These are phyloP conservation scores for Drosophila ananassae DNA, from an alignment of 1,140 invertebrate genomes.

Conservation along the genomic window DNA sequence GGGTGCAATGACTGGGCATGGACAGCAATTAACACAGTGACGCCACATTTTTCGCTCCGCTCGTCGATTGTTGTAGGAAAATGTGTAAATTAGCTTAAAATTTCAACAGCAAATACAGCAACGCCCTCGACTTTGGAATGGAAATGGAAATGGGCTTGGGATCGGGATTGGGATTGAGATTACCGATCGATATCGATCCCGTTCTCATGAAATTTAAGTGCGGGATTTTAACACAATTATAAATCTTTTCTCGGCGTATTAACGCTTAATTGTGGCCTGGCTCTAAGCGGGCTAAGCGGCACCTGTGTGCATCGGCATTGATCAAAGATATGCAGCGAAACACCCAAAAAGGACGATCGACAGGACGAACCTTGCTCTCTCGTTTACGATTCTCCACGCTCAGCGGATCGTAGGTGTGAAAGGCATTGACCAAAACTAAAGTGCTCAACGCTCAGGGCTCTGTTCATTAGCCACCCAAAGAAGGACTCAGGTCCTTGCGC, in stretches of 20 bases:
- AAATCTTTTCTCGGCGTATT: conserved; percentile 71
- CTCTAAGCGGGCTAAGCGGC: conserved; percentile 36
- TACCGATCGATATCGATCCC: conserved; percentile 45
- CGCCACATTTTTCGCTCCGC: conserved; percentile 61
- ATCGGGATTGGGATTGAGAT: conserved; percentile 8
- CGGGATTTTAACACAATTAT: conserved; percentile 78
- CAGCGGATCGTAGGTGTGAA: conserved; percentile 67
- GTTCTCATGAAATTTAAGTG: conserved; percentile 68
- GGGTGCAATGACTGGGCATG: conserved; percentile 59
- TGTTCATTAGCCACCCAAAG: conserved; percentile 77
- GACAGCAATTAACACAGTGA: conserved; percentile 72
- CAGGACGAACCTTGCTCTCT: conserved; percentile 26
- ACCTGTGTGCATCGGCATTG: conserved; percentile 66
- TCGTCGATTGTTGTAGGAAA: conserved; percentile 47
- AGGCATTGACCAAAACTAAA: conserved; percentile 80
- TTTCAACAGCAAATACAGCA: conserved; percentile 68
- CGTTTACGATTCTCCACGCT: conserved; percentile 77
- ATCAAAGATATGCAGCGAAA: conserved; percentile 55
- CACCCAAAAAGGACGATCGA: conserved; percentile 38
- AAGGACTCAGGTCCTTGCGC: conserved; percentile 60
- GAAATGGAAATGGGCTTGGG: conserved; percentile 23
- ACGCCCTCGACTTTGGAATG: conserved; percentile 45
- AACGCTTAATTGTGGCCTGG: conserved; percentile 72
- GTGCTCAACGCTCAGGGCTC: conserved; percentile 31
- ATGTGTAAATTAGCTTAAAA: conserved; percentile 80